phyloP scores from a whole-genome alignment of 2,888 invertebrate genomes.

The Plebejus melissa region DNA sequence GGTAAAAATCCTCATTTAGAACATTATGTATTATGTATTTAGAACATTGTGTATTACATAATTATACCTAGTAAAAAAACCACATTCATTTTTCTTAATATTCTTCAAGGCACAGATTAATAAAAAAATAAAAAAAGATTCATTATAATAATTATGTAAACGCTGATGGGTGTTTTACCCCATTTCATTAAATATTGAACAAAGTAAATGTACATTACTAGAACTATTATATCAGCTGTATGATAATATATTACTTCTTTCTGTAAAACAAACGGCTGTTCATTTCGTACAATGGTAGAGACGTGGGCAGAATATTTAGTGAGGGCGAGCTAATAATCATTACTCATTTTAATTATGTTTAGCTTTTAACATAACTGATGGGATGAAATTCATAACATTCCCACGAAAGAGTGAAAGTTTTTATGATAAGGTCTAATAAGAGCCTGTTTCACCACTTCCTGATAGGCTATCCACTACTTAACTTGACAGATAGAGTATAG shows the following conservation, averaged over 20 bases:
- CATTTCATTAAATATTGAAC: background rate
- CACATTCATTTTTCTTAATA: too few relatives aligned
- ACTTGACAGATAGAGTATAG: too few relatives aligned
- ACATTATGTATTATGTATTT: too few relatives aligned
- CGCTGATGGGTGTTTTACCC: too few relatives aligned
- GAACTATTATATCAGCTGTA: slow-evolving; percentile 25
- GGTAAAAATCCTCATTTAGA: too few relatives aligned
- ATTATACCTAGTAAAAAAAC: too few relatives aligned
- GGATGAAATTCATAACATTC: slow-evolving; percentile 33
- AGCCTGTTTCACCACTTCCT: too few relatives aligned
- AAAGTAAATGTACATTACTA: background rate
- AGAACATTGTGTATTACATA: too few relatives aligned
- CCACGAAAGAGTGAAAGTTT: slow-evolving; percentile 12
- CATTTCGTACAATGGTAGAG: slow-evolving; percentile 31
- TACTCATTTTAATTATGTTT: slow-evolving; percentile 54
- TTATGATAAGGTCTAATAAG: background rate
- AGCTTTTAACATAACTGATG: slow-evolving; percentile 17
- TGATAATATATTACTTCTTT: slow-evolving; percentile 38
- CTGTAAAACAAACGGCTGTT: slow-evolving; percentile 36
- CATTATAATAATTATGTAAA: background rate
- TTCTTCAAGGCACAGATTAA: too few relatives aligned
- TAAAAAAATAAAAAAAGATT: too few relatives aligned
- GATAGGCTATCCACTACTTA: too few relatives aligned
- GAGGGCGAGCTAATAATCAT: slow-evolving; percentile 46
- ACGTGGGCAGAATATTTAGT: slow-evolving; percentile 32